Conservation (phyloP, 2,797 vertebrate species). For the Lophius americanus region DNA sequence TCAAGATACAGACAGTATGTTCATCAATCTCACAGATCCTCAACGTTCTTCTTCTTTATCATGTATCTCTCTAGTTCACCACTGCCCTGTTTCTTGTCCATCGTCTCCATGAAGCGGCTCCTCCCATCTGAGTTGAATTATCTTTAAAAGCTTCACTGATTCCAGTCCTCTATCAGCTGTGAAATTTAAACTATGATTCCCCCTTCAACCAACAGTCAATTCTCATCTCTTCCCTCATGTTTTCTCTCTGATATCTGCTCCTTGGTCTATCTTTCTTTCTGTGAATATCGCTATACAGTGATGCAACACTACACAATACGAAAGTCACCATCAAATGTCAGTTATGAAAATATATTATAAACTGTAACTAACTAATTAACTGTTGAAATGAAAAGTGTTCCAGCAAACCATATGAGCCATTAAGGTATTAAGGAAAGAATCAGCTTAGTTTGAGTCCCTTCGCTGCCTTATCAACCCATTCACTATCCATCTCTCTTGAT, state of each 20-base stretch:
- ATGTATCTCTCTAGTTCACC: conserved; percentile 43
- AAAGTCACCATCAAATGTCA: conserved; percentile 20
- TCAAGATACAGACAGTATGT: not conserved
- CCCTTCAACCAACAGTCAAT: not conserved
- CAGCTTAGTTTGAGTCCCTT: conserved; percentile 19
- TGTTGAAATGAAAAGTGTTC: conserved; percentile 8
- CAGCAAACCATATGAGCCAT: conserved; percentile 9
- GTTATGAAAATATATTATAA: not conserved
- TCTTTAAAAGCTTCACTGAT: conserved; percentile 51
- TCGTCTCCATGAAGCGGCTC: conserved; percentile 26
- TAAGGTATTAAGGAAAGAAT: conserved; percentile 23
- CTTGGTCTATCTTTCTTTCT: not conserved
- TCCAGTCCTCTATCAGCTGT: conserved; percentile 60
- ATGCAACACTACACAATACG: conserved; percentile 1
- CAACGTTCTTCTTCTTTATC: conserved; percentile 25
- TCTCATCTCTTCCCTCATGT: not conserved
- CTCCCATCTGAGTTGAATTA: conserved; percentile 46
- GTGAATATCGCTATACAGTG: not conserved
- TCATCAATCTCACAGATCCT: conserved; percentile 10
- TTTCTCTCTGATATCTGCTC: not conserved
- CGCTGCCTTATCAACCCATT: conserved; percentile 12
- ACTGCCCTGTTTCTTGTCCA: conserved; percentile 31
- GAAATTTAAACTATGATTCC: conserved; percentile 55
- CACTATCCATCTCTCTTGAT: not conserved
- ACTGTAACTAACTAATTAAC: too few relatives aligned